Conservation (phyloP, 2,113 vertebrate species). For the Aythya baeri region DNA sequence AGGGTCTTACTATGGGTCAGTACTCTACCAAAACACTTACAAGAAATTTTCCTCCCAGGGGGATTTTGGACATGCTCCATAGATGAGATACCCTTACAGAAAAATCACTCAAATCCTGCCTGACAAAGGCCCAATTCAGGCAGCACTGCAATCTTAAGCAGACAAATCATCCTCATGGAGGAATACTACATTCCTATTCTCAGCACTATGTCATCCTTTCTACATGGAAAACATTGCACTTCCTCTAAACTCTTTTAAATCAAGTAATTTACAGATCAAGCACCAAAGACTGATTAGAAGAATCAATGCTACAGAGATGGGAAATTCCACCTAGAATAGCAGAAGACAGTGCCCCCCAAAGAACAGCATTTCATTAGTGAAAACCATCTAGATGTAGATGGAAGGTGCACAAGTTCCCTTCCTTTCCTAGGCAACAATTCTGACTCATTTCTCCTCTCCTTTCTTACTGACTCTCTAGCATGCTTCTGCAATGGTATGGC, state of each 20-base stretch:
- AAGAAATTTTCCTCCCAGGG: constrained; percentile 64
- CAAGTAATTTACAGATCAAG: constrained; percentile 3
- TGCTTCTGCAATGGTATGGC: rapidly evolving
- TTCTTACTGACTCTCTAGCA: neutral
- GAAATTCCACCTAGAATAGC: neutral
- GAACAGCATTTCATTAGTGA: neutral
- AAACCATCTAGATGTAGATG: neutral
- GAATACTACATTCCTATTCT: neutral
- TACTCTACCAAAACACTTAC: constrained; percentile 77
- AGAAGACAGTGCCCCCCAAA: neutral
- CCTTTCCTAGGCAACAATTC: neutral
- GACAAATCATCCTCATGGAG: neutral
- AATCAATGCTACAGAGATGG: neutral
- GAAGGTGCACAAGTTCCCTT: neutral
- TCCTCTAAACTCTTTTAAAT: neutral
- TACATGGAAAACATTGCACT: neutral
- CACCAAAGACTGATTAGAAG: constrained; percentile 13
- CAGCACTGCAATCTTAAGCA: neutral
- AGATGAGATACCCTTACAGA: constrained; percentile 80
- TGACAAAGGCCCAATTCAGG: constrained; percentile 45
- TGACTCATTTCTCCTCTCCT: neutral
- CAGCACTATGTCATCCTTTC: neutral
- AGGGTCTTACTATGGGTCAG: constrained; percentile 72
- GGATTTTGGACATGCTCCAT: constrained; percentile 71
- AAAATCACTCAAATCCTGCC: constrained; percentile 67